Conservation (phyloP, 2,797 vertebrate genomes). For the Antennarius maculatus region DNA sequence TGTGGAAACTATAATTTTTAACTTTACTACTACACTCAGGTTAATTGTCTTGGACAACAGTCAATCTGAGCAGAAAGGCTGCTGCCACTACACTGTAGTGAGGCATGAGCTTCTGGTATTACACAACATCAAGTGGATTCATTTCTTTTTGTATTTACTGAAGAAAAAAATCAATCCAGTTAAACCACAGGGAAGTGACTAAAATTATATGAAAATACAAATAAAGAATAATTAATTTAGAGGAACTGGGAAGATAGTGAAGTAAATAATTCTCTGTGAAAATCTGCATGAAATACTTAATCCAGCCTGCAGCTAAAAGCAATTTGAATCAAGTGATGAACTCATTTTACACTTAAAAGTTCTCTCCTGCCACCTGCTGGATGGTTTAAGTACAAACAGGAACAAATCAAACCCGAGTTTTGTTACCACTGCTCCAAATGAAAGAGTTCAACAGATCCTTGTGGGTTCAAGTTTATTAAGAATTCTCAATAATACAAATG, state of each 20-base stretch:
- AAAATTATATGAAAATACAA: conserved; percentile 23
- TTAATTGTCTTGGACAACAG: conserved; percentile 36
- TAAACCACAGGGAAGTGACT: conserved; percentile 1
- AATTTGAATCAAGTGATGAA: conserved; percentile 21
- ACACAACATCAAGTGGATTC: conserved; percentile 40
- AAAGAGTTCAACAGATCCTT: conserved; percentile 6
- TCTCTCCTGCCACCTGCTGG: conserved; percentile 68
- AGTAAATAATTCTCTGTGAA: conserved; percentile 18
- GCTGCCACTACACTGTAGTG: conserved; percentile 24
- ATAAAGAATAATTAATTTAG: conserved; percentile 7
- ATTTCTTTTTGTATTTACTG: conserved; percentile 27
- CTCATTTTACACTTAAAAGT: conserved; percentile 11
- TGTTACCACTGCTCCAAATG: background rate
- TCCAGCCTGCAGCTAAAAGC: conserved; percentile 27
- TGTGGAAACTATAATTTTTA: too few species aligned
- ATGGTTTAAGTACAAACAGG: conserved; percentile 1
- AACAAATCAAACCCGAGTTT: background rate
- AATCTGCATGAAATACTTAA: conserved; percentile 16
- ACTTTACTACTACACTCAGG: conserved; percentile 14
- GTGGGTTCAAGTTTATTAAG: conserved; percentile 68
- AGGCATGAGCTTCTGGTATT: conserved; percentile 36
- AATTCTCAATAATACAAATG: conserved; percentile 48
- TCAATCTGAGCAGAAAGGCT: conserved; percentile 14
- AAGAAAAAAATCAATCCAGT: conserved; percentile 21
- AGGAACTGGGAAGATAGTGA: conserved; percentile 21